Base-by-base conservation (phyloP, 2,888 invertebrate species). In the Abrostola triplasia region DNA sequence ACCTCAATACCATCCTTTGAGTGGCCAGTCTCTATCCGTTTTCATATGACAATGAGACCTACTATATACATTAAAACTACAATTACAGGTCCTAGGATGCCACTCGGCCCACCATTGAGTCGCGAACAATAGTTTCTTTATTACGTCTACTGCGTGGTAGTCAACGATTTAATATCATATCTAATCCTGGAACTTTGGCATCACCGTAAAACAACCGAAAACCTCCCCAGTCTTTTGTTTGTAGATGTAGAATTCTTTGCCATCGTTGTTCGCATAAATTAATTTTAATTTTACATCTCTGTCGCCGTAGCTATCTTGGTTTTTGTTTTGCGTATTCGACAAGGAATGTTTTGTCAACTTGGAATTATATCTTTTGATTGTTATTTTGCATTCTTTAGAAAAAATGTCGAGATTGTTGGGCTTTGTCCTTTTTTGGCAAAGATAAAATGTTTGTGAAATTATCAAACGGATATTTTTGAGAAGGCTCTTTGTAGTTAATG, bases 181-280 rank as follows among this genome's bases (percentile, higher is more conserved):
- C 53, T 60, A 53, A 47, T 61, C 59, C 11, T 70, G 68, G 48
- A 65, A n/a, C 4, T 11, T 8, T 0, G 44, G n/a, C 67, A 36
- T 69, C 52, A 78, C 51, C 64, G 80, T 71, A 80, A 81, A 84
- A 84, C 81, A 86, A 82, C 86, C 77, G 73, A 73, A 73, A 82
- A 85, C 72, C 84, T 77, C 66, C 61, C 61, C 84, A 81, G 86
- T 90, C 89, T 92, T 92, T 90, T 84, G 86, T 85, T 85, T 84
- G 80, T 79, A 76, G 83, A 85, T 84, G 80, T 79, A 76, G 83
- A 85, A 91, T 91, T 89, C 90, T 90, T 90, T 67, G 69, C 63
- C 49, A 59, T 73, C 84, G 85, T 84, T 84, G 85, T 76, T 73
- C 78, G 86, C 79, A 85, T 86, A 86, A 88, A 88, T 90, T 90